A percentile compares a stretch with the other conserved stretches of the same genome.
Conservation (phyloP, 2,888 invertebrate genomes). For the Amiota communis region DNA sequence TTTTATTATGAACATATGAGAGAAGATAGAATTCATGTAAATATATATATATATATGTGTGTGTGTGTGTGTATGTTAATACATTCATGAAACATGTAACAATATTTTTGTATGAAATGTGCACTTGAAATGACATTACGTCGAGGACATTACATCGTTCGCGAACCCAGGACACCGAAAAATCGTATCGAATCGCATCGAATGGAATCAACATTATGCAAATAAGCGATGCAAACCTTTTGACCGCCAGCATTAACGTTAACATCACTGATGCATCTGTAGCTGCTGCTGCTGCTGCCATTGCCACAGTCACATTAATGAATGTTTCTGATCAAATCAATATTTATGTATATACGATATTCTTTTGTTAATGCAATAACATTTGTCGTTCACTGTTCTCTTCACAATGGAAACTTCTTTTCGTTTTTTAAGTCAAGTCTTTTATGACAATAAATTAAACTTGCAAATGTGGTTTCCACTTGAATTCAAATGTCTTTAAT, state of each 20-base stretch:
- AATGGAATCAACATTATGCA: slow-evolving; percentile 57
- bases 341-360: too few species aligned
- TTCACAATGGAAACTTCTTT: too few species aligned
- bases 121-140: slow-evolving; percentile 36
- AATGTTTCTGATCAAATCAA: neutral
- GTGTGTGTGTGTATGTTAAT: slow-evolving; percentile 16
- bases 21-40: neutral
- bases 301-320: neutral
- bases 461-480: too few species aligned
- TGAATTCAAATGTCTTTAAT: too few species aligned
- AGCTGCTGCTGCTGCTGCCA: neutral
- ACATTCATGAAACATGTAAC: neutral
- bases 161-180: slow-evolving; percentile 11
- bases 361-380: too few species aligned
- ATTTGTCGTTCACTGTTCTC: too few species aligned
- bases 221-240: slow-evolving; percentile 39
- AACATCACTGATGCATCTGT: neutral
- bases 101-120: slow-evolving; percentile 24
- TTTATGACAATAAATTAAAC: too few species aligned
- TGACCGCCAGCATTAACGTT: slow-evolving; percentile 1
- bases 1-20: slow-evolving; percentile 47
- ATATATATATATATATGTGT: too few species aligned
- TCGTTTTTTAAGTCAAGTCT: too few species aligned
- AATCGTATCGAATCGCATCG: slow-evolving; percentile 34
- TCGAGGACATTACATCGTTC: slow-evolving; percentile 1